Percentiles rank a stretch among this genome's conserved stretches.
Evolutionary conservation across 2,888 invertebrate species (phyloP).

Genomic region (Diplazon laetatorius): DNA sequence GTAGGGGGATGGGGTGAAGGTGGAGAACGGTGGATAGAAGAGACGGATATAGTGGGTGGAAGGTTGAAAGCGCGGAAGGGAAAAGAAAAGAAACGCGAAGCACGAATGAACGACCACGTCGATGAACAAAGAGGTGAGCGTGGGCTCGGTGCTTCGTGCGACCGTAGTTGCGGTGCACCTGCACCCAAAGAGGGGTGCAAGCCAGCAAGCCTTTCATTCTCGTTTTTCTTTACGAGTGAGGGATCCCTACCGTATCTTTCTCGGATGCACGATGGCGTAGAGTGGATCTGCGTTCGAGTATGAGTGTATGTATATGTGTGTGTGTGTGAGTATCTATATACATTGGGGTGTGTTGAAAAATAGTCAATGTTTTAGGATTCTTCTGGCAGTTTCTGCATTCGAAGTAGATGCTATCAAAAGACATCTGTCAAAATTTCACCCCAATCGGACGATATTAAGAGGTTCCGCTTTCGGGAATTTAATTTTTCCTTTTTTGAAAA

Average conservation of each 20-base stretch:
- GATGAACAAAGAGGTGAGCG: conserved; percentile 42
- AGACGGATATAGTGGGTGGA: no score
- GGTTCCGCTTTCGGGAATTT: no score
- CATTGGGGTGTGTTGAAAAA: no score
- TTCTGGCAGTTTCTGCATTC: no score
- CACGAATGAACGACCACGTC: conserved; percentile 25
- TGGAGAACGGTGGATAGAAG: background rate
- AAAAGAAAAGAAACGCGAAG: conserved; percentile 5
- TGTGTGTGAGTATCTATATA: background rate
- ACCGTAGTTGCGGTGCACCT: conserved; percentile 24
- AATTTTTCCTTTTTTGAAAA: no score
- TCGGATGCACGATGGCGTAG: background rate
- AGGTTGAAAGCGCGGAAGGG: background rate
- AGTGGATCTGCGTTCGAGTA: no score
- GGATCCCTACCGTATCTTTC: conserved; percentile 3
- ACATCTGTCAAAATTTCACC: no score
- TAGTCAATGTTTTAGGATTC: no score
- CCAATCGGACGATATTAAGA: no score
- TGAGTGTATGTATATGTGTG: no score
- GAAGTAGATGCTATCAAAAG: no score
- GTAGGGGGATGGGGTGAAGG: background rate
- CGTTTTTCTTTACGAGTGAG: conserved; percentile 14
- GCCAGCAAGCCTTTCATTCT: conserved; percentile 12
- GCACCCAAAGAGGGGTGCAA: conserved; percentile 17
- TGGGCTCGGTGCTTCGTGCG: conserved; percentile 13